Evolutionary conservation across 2,797 vertebrate species (phyloP).

Genomic region (Setipinna tenuifilis): DNA sequence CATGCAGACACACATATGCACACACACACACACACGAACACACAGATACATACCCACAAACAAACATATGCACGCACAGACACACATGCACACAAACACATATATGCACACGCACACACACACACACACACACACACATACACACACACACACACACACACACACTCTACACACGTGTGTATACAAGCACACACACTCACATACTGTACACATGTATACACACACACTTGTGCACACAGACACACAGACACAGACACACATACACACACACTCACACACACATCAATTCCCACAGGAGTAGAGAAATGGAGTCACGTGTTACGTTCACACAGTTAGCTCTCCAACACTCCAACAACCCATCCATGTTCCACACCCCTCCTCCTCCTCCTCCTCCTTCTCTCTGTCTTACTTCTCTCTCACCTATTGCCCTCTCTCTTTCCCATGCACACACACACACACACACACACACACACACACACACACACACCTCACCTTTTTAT

Average conservation of each 20-base stretch:
- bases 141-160: no score
- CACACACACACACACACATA: no score
- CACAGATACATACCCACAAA: no score
- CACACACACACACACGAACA: no score
- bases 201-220: no score
- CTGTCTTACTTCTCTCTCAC: background rate
- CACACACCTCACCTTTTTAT: background rate
- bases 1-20: no score
- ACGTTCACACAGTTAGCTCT: slow-evolving; percentile 55
- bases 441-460: background rate
- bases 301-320: slow-evolving; percentile 66
- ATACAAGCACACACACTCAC: no score
- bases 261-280: background rate
- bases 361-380: background rate
- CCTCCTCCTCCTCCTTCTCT: background rate
- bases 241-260: background rate
- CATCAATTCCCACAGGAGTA: slow-evolving; percentile 60
- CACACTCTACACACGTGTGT: no score
- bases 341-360: slow-evolving; percentile 56
- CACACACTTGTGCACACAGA: no score
- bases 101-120: no score
- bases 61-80: no score
- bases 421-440: background rate
- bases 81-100: no score
- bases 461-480: background rate